Evolutionary conservation across 2,888 invertebrate species (phyloP).

Genomic region (Eutolmus rufibarbis): DNA sequence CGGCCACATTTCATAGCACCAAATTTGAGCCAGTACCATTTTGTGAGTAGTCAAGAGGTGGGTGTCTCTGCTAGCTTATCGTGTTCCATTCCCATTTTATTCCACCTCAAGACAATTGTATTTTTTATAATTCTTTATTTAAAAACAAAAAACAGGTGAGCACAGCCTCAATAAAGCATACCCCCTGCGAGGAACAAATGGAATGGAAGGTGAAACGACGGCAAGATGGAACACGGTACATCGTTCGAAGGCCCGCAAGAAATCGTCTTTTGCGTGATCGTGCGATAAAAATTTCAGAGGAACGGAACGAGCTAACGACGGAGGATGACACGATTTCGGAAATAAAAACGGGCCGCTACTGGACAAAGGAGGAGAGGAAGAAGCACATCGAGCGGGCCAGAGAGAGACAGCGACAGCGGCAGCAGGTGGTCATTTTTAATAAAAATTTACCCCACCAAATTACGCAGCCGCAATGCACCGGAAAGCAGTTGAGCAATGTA

Average conservation of each 20-base stretch:
- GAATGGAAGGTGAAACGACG: conserved; percentile 80
- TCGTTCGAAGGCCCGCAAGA: conserved; percentile 74
- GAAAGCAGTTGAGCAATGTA: not conserved
- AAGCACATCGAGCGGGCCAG: conserved; percentile 74
- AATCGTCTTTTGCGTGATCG: conserved; percentile 73
- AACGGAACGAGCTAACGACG: conserved; percentile 70
- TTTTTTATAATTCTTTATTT: not conserved
- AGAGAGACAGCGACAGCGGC: conserved; percentile 67
- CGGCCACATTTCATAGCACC: conserved; percentile 65
- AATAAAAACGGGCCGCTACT: conserved; percentile 77
- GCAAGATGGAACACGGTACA: conserved; percentile 79
- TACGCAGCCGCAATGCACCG: conserved; percentile 47
- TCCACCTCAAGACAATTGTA: not conserved
- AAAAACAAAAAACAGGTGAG: conserved; percentile 44
- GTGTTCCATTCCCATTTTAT: not conserved
- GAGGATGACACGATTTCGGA: conserved; percentile 83
- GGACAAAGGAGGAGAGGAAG: conserved; percentile 79
- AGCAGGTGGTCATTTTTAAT: conserved; percentile 53
- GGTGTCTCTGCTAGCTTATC: not conserved
- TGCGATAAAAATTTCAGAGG: conserved; percentile 71
- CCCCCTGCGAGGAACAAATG: conserved; percentile 61
- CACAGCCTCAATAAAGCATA: conserved; percentile 39
- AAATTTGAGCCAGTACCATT: conserved; percentile 68
- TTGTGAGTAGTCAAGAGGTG: conserved; percentile 67
- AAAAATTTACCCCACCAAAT: conserved; percentile 53